Percentiles rank a stretch among this genome's conserved stretches.
phyloP scores from a whole-genome alignment of 2,113 vertebrate species.

The Coreoperca whiteheadi region DNA sequence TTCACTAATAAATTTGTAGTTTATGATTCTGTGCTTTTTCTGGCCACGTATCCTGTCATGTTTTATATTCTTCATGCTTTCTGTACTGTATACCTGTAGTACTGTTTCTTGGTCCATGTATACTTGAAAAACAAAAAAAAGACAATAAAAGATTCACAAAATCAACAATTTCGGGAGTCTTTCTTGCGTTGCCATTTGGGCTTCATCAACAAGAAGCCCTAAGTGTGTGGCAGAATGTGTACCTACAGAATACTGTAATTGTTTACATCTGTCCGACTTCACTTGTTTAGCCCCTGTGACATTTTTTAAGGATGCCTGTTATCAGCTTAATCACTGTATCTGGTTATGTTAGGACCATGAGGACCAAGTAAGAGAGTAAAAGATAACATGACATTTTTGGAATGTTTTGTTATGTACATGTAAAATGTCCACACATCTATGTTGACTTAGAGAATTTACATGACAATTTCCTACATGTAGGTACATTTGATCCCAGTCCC shows the following conservation, averaged over 20 bases:
- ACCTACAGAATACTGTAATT: background rate
- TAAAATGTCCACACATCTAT: background rate
- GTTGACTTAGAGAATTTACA: background rate
- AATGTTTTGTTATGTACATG: background rate
- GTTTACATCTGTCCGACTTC: background rate
- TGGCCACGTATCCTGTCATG: conserved; percentile 20
- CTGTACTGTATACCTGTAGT: conserved; percentile 70
- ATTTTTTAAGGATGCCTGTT: background rate
- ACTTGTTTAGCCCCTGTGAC: background rate
- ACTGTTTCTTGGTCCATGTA: conserved; percentile 57
- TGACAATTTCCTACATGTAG: background rate
- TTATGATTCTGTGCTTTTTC: conserved; percentile 27
- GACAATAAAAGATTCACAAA: conserved; percentile 73
- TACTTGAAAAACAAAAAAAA: conserved; percentile 52
- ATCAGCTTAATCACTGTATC: background rate
- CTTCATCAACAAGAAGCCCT: background rate
- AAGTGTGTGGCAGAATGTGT: background rate
- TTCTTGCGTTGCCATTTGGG: conserved; percentile 17
- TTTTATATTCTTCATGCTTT: conserved; percentile 72
- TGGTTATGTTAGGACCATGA: background rate
- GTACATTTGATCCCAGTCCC: background rate
- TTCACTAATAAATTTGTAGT: conserved; percentile 31
- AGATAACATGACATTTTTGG: background rate
- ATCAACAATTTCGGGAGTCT: conserved; percentile 10
- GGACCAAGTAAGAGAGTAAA: background rate